Conservation (phyloP, 2,888 invertebrate genomes). For the Carcina quercana region DNA sequence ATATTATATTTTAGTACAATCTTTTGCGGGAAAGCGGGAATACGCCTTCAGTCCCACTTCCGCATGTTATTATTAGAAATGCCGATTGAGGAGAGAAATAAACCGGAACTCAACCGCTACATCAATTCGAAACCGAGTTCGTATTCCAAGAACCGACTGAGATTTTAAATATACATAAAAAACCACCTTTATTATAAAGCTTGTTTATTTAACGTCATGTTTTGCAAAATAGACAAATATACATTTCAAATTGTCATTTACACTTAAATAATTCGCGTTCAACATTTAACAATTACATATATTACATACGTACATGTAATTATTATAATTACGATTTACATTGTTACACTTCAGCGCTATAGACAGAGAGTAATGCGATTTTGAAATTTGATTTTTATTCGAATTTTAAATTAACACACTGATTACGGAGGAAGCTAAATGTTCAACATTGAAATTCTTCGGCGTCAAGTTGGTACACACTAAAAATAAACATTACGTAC, state of each 20-base stretch:
- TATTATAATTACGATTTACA: constrained; percentile 22
- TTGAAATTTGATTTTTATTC: too few species aligned
- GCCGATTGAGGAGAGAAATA: constrained; percentile 28
- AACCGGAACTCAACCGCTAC: constrained; percentile 20
- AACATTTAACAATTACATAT: constrained; percentile 66
- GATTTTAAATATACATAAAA: constrained; percentile 6
- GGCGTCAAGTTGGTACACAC: too few species aligned
- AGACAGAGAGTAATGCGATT: constrained; percentile 16
- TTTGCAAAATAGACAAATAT: constrained; percentile 75
- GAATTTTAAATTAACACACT: too few species aligned
- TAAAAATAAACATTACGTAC: constrained; percentile 22
- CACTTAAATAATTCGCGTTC: constrained; percentile 65
- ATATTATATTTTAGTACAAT: too few species aligned
- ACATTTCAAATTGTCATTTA: constrained; percentile 62
- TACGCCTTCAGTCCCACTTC: constrained; percentile 10
- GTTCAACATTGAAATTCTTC: too few species aligned
- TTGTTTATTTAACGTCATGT: constrained; percentile 73
- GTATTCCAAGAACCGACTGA: not conserved
- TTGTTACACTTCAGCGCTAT: constrained; percentile 10
- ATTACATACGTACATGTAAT: constrained; percentile 46
- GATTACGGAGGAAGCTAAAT: too few species aligned
- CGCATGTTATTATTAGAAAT: constrained; percentile 38
- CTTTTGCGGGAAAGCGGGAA: too few species aligned
- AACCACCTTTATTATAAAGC: constrained; percentile 51
- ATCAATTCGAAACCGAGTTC: constrained; percentile 14